Evolutionary conservation across 2,797 vertebrate species (phyloP), one percentile per base, ranked within the genome.

Genomic region (Coracias cyanogaster): DNA sequence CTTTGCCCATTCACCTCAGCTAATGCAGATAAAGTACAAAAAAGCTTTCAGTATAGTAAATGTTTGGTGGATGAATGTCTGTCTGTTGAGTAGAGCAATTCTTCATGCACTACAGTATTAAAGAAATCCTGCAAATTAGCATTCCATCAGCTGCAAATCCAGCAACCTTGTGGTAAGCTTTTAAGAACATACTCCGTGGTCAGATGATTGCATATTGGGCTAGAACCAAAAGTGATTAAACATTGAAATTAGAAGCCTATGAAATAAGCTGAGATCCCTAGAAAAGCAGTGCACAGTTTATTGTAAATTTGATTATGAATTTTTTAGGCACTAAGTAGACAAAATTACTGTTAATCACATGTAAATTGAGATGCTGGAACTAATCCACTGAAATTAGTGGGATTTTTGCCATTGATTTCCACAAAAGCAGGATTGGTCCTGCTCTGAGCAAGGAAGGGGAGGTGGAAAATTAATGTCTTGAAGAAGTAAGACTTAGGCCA

Each of bases 221-320:
- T 86, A 93, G 76, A 95, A 97, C 67, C 70, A 93, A 86, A 94
- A 92, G 92, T 69, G 92, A 96, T 96, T 95, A 91, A 96, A 86
- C 1, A 25, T 25, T 95, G 94, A 94, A 94, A 95, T 96, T 86
- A 96, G 91, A 83, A 96, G 91, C 64, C 83, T 89, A 48, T 82
- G 86, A 94, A 96, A 96, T 95, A 96, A 90, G 71, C 81, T 69
- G 78, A n/a, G 74, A 96, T 93, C 93, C 92, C 90, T 94, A 85
- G 90, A 95, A 97, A 96, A 93, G 87, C 86, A 58, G 81, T 58
- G 71, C 61, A 61, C 39, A 71, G 86, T 89, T 83, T 95, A 96
- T 90, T 96, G 88, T 93, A 96, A 96, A 97, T 97, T 96, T 96
- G 93, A 95, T 97, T 97, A 92, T 87, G 91, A 95, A 87, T 97